A percentile compares a stretch with the other conserved stretches of the same genome.
Conservation (phyloP, 2,797 vertebrate genomes). For the Antrozous pallidus region DNA sequence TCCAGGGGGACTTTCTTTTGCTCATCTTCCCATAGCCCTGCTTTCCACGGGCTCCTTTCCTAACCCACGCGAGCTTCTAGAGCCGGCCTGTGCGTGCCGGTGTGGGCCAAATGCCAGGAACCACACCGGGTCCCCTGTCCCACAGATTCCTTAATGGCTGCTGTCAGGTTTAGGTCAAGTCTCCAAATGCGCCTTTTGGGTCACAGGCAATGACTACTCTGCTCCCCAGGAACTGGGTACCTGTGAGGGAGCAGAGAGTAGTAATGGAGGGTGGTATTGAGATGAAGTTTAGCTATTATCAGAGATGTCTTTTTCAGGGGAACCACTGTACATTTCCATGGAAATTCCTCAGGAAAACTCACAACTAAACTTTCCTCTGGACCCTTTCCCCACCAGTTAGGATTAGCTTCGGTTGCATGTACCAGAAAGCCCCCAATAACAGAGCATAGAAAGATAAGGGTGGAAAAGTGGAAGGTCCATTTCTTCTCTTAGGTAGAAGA, state of each 20-base stretch:
- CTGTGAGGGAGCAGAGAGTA: neutral
- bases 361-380: neutral
- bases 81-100: neutral
- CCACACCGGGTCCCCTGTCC: neutral
- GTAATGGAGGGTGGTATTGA: neutral
- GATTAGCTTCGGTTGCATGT: neutral
- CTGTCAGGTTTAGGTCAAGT: neutral
- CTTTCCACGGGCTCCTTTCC: neutral
- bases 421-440: neutral
- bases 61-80: neutral
- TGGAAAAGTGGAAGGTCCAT: neutral
- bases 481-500: neutral
- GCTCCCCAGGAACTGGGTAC: neutral
- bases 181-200: neutral
- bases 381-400: neutral
- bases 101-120: neutral
- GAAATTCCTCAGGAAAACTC: slow-evolving; percentile 40
- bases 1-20: neutral
- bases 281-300: slow-evolving; percentile 1
- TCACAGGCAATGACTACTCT: neutral
- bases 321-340: neutral
- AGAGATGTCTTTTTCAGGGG: slow-evolving; percentile 23
- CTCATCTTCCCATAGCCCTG: neutral
- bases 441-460: neutral
- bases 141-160: neutral